These are phyloP conservation scores for Trachurus trachurus DNA, from an alignment of 2,797 vertebrate species.

Conservation along the genomic window DNA sequence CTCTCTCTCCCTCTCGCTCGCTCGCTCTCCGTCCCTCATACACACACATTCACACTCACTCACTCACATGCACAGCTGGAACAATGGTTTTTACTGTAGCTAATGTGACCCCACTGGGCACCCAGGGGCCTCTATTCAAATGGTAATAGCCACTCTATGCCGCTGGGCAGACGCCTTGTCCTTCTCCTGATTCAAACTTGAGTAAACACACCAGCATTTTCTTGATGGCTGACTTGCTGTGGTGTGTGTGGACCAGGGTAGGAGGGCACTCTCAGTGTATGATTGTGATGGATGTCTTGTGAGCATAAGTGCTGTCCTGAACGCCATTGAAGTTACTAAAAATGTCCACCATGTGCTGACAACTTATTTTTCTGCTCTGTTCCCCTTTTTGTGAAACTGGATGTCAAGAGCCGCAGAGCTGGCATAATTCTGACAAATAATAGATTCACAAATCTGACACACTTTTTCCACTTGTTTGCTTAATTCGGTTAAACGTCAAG, in stretches of 20 bases:
- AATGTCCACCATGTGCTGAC: background rate
- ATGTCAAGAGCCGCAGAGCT: background rate
- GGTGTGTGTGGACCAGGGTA: background rate
- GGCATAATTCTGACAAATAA: background rate
- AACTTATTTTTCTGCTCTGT: background rate
- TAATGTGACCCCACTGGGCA: constrained; percentile 78
- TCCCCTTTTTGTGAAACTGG: background rate
- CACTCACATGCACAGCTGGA: constrained; percentile 61
- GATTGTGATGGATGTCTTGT: constrained; percentile 24
- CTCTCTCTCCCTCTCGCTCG: background rate
- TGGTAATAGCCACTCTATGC: constrained; percentile 75
- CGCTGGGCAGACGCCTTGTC: constrained; percentile 67
- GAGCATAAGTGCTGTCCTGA: background rate
- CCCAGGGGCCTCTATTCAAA: constrained; percentile 76
- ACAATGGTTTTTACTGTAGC: constrained; percentile 80
- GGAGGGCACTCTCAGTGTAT: constrained; percentile 4
- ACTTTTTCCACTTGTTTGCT: background rate
- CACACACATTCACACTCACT: background rate
- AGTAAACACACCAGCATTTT: constrained; percentile 18
- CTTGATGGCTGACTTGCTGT: constrained; percentile 11
- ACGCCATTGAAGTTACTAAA: background rate
- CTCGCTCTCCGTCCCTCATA: no score
- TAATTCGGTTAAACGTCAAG: background rate
- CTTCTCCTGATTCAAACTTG: constrained; percentile 47
- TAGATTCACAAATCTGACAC: background rate